A percentile compares a stretch with the other conserved stretches of the same genome.
Conservation (phyloP, 2,113 vertebrate species). For the Lethenteron reissneri region DNA sequence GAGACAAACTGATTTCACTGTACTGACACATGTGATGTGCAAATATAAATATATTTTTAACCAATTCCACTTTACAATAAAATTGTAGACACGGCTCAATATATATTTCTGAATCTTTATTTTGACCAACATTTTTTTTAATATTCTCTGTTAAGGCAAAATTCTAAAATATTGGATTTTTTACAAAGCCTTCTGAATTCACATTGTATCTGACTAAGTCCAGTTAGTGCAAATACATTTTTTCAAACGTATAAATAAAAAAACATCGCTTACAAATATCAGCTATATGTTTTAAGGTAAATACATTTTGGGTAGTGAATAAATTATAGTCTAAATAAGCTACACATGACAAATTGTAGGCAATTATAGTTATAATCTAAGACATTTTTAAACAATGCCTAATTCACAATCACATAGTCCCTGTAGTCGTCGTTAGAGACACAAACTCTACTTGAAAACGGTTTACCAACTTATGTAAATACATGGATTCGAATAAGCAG, state of each 20-base stretch:
- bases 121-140: background rate
- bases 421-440: background rate
- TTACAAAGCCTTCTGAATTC: background rate
- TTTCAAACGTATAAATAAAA: too few species aligned
- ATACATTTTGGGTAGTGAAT: background rate
- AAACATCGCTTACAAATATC: too few species aligned
- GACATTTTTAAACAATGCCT: background rate
- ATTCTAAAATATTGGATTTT: background rate
- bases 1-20: too few species aligned
- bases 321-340: background rate
- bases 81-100: background rate
- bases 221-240: background rate
- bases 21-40: background rate
- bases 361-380: background rate
- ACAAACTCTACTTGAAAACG: too few species aligned
- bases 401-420: background rate
- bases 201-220: background rate
- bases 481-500: too few species aligned
- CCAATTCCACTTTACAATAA: background rate
- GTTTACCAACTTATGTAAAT: too few species aligned
- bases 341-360: background rate
- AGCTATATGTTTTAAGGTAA: background rate
- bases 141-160: background rate
- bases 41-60: background rate
- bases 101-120: background rate